Base-by-base conservation (phyloP, 1,140 invertebrate genomes). In the Dysdera silvatica region DNA sequence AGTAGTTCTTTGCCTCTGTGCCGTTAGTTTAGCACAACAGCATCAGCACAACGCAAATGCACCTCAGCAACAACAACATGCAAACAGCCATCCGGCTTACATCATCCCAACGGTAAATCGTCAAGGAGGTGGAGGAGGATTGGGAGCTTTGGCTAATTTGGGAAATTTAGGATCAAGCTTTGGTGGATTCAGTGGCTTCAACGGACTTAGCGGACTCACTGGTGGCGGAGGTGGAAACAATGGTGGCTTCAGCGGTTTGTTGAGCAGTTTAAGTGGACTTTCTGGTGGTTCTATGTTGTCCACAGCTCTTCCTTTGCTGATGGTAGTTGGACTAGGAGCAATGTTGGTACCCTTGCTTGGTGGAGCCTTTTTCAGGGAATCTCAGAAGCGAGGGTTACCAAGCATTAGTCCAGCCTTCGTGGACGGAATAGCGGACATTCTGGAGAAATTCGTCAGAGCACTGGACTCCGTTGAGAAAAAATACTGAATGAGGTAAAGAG, bases 381-480 rank as follows among this genome's bases (percentile, higher is more conserved):
- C 51, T 32, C 63, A 65, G 33, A 65, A 65, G 20, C 4, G 64
- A 33, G 64, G 64, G 3, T 41, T 66, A 18, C 63, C 63, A 12
- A 59, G 56, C 16, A 37, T 66, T 7, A 60, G 57, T 18, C 64
- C 69, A 1, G 66, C 65, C 2, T 53, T 70, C 48, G 33, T 70
- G 8, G 69, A 70, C 20, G 65, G 65, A 1, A 56, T 68, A 14
- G 51, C 57, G 3, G 69, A 70, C 61, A 65, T 70, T 20, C 45
- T 70, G 26, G 66, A 69, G 7, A 58, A 67, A 16, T 65, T 70
- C 26, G 60, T 66, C 47, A 66, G 65, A 52, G 69, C 69, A 4
- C 45, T 70, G 8, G 69, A 70, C 49, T 53, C 61, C 29, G 67
- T 70, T 10, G 69, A 70, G 18, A 67, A 70, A 52, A 69, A 70